Base-by-base conservation (phyloP, 1,140 invertebrate species). In the Maniola jurtina region DNA sequence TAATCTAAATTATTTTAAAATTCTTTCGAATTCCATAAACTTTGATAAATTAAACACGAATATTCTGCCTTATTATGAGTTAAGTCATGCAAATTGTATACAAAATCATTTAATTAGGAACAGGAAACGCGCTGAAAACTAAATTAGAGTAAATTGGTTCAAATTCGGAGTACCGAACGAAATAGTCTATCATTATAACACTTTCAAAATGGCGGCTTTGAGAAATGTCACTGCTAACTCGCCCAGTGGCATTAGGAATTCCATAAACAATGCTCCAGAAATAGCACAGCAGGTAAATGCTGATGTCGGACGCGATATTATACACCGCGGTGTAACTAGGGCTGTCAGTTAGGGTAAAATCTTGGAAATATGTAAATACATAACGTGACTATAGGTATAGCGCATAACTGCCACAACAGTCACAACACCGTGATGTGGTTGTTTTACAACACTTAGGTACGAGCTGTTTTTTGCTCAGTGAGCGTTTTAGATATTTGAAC, bases 241-340 rank as follows among this genome's bases (percentile, higher is more conserved):
- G 71, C 71, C 68, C 66, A 64, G 54, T 40, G 57, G 72, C 79
- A 84, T 84, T 82, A 84, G 77, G 71, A 68, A 85, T 81, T 84
- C 81, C 80, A 85, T 83, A 88, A 86, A 85, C 86, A 84, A 83
- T 81, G 78, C 73, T 79, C 68, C 77, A 75, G 78, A 83, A 88
- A 88, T 86, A 86, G 77, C 75, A 65, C 70, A 52, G 14, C 14
- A 38, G 68, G 72, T 70, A 67, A 71, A 67, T 67, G 48, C 48
- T 52, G 15, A 16, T 52, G 48, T 8, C 48, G 45, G 6, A 48
- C 45, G 45, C 45, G 48, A 25, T 52, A 52, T 52, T 52, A 52
- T 52, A 52, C 13, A 13, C 2, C 48, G 7, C 48, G 48, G 6
- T 52, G 7, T 52, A 15, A 52, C 7, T 13, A 52, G 48, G 48